Percentiles rank a stretch among this genome's conserved stretches.
Conservation (phyloP, 2,113 vertebrate genomes). For the Kryptolebias marmoratus region DNA sequence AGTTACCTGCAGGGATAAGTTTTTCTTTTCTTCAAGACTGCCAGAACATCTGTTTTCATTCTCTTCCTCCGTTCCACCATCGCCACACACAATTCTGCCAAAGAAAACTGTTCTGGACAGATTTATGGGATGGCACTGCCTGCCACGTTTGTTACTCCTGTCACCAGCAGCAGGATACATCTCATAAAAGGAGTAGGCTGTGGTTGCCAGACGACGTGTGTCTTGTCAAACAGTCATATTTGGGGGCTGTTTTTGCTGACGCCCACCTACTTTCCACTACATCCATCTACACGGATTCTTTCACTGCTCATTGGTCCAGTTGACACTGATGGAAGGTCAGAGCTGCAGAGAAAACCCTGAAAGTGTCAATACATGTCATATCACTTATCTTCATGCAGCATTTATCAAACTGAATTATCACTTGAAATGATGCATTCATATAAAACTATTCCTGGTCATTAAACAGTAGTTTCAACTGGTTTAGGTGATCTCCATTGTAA, state of each 20-base stretch:
- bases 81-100: slow-evolving; percentile 18
- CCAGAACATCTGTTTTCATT: slow-evolving; percentile 4
- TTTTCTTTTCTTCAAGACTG: not conserved
- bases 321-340: slow-evolving; percentile 11
- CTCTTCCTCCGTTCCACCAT: not conserved
- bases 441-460: too few relatives aligned
- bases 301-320: slow-evolving; percentile 4
- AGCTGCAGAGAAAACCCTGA: slow-evolving; percentile 13
- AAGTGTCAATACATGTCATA: not conserved
- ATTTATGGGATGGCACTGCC: slow-evolving; percentile 35
- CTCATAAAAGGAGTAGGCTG: slow-evolving; percentile 43
- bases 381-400: not conserved
- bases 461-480: too few relatives aligned
- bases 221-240: slow-evolving; percentile 43
- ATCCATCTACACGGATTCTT: slow-evolving; percentile 20
- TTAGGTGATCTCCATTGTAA: too few relatives aligned
- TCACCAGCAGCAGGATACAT: slow-evolving; percentile 44
- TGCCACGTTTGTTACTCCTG: slow-evolving; percentile 44
- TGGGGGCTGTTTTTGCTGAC: slow-evolving; percentile 1
- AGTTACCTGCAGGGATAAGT: not conserved
- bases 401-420: too few relatives aligned
- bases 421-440: too few relatives aligned
- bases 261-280: slow-evolving; percentile 4
- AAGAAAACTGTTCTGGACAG: slow-evolving; percentile 2
- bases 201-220: slow-evolving; percentile 38